Evolutionary conservation across 2,113 vertebrate species (phyloP).

Genomic region (Neotoma lepida): DNA sequence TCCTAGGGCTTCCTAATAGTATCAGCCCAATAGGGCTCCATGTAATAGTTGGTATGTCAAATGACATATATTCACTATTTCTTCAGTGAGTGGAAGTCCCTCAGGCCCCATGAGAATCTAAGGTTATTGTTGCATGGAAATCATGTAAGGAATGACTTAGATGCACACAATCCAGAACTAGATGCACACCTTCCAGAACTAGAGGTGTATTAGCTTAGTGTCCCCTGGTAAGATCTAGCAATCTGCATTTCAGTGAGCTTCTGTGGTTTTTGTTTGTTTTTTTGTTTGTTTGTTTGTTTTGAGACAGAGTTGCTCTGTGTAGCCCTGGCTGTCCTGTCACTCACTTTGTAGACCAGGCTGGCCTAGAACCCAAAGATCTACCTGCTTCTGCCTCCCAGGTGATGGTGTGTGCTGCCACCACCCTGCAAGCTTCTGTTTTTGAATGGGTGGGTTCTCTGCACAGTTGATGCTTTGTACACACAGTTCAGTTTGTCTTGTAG

Average conservation of each 20-base stretch:
- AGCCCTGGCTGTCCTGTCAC: neutral
- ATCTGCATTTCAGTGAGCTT: neutral
- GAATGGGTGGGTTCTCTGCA: neutral
- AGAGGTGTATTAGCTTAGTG: neutral
- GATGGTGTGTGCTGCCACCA: neutral
- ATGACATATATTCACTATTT: constrained; percentile 44
- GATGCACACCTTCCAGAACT: neutral
- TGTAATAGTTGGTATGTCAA: constrained; percentile 6
- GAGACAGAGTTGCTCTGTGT: neutral
- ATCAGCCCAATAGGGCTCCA: constrained; percentile 34
- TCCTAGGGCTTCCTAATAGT: constrained; percentile 40
- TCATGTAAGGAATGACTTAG: neutral
- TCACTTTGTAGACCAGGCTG: neutral
- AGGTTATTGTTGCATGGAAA: constrained; percentile 3
- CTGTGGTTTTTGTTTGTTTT: no score
- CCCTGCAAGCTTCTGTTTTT: neutral
- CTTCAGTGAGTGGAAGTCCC: neutral
- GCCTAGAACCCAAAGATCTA: neutral
- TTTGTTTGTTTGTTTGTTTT: neutral
- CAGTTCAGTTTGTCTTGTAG: neutral
- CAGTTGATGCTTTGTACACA: neutral
- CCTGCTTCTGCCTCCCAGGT: neutral
- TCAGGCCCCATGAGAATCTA: neutral
- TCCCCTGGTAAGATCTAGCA: neutral
- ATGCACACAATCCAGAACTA: neutral